Conservation (phyloP, 1,140 invertebrate genomes). For the Nephila pilipes region DNA sequence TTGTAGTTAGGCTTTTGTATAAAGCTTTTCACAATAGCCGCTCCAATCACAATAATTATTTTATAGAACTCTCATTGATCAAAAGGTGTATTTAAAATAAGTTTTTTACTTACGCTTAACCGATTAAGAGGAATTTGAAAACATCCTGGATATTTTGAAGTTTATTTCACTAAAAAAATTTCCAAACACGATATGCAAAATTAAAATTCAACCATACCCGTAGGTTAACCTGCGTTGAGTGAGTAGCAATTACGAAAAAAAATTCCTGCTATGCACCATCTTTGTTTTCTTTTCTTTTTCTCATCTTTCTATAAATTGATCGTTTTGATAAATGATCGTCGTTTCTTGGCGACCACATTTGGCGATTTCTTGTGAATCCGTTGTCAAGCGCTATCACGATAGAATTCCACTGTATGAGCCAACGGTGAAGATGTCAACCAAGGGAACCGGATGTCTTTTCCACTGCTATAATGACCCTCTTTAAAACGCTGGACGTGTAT, state of each 20-base stretch:
- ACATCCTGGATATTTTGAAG: too few relatives aligned
- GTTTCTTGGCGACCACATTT: slow-evolving; percentile 56
- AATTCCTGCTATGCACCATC: background rate
- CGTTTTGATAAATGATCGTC: background rate
- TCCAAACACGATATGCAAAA: background rate
- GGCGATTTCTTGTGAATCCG: slow-evolving; percentile 35
- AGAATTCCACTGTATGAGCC: slow-evolving; percentile 14
- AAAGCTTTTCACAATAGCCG: too few relatives aligned
- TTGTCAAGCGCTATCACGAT: slow-evolving; percentile 10
- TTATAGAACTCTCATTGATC: too few relatives aligned
- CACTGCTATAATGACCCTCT: slow-evolving; percentile 59
- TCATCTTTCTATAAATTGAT: background rate
- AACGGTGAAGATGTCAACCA: slow-evolving; percentile 72
- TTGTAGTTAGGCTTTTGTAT: too few relatives aligned
- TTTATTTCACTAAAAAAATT: background rate
- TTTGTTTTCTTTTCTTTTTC: background rate
- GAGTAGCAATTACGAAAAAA: background rate
- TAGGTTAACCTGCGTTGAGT: background rate
- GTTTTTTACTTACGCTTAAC: too few relatives aligned
- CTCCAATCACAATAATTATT: too few relatives aligned
- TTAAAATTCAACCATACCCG: background rate
- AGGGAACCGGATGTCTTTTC: slow-evolving; percentile 67
- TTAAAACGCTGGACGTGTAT: slow-evolving; percentile 49
- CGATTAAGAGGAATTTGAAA: too few relatives aligned
- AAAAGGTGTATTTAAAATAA: too few relatives aligned